Evolutionary conservation across 2,888 invertebrate species (phyloP).

Genomic region (Orthonevra nobilis): DNA sequence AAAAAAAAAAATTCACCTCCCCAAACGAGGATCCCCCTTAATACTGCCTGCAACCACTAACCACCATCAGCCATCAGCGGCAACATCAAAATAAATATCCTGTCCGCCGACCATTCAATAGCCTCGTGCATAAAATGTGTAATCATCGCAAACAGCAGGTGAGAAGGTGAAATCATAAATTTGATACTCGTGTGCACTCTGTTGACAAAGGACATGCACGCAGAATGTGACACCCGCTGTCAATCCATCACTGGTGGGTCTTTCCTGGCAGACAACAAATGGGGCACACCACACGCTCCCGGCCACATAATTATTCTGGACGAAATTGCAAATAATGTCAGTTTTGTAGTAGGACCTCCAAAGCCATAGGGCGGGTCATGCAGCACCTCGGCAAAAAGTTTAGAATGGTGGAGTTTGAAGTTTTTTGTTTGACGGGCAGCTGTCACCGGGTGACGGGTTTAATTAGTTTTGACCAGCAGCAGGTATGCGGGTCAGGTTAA

Average conservation of each 20-base stretch:
- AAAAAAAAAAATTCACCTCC: background rate
- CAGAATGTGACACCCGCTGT: slow-evolving; percentile 24
- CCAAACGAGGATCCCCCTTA: background rate
- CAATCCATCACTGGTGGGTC: slow-evolving; percentile 30
- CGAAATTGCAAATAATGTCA: slow-evolving; percentile 12
- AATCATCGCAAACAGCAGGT: slow-evolving; percentile 11
- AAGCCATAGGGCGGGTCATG: background rate
- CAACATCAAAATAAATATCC: slow-evolving; percentile 54
- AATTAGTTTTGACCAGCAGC: slow-evolving; percentile 13
- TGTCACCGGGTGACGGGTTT: slow-evolving; percentile 8
- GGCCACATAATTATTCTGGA: slow-evolving; percentile 11
- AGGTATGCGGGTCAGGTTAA: background rate
- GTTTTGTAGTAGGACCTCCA: background rate
- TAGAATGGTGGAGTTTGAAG: no score
- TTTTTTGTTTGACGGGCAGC: background rate
- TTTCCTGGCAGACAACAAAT: background rate
- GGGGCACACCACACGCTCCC: background rate
- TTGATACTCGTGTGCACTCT: background rate
- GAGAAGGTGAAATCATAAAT: slow-evolving; percentile 19
- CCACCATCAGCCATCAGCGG: slow-evolving; percentile 45
- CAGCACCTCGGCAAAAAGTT: background rate
- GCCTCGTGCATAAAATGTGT: slow-evolving; percentile 13
- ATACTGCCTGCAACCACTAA: slow-evolving; percentile 1
- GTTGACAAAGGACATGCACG: slow-evolving; percentile 5
- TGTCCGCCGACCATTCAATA: slow-evolving; percentile 29